Conservation (phyloP, 2,797 vertebrate species). For the Psittacula derbiana region DNA sequence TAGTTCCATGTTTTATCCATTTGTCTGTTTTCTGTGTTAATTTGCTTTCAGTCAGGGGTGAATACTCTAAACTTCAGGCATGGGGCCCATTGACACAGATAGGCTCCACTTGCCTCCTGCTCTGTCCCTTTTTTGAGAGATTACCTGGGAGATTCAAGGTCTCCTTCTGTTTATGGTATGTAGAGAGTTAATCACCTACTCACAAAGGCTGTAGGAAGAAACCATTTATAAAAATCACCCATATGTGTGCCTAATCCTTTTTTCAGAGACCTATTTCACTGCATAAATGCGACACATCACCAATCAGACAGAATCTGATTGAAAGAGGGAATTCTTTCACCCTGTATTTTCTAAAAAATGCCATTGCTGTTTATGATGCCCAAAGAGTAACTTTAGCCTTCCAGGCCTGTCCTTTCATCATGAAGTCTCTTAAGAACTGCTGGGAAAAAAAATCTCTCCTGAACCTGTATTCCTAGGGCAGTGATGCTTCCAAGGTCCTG, state of each 20-base stretch:
- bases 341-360: neutral
- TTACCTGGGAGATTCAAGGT: neutral
- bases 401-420: neutral
- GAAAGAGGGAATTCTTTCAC: neutral
- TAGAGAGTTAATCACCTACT: neutral
- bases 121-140: neutral
- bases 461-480: neutral
- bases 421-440: neutral
- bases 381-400: neutral
- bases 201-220: neutral
- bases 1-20: neutral
- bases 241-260: neutral
- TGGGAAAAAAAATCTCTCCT: neutral
- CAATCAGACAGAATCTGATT: neutral
- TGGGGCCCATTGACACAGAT: neutral
- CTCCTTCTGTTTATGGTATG: neutral
- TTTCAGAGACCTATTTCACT: neutral
- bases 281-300: neutral
- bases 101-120: rapidly evolving
- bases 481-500: neutral
- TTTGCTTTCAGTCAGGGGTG: neutral
- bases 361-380: neutral
- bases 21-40: neutral
- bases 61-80: neutral
- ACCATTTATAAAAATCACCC: neutral